phyloP scores from a whole-genome alignment of 2,797 vertebrate genomes.

The Antennarius maculatus region DNA sequence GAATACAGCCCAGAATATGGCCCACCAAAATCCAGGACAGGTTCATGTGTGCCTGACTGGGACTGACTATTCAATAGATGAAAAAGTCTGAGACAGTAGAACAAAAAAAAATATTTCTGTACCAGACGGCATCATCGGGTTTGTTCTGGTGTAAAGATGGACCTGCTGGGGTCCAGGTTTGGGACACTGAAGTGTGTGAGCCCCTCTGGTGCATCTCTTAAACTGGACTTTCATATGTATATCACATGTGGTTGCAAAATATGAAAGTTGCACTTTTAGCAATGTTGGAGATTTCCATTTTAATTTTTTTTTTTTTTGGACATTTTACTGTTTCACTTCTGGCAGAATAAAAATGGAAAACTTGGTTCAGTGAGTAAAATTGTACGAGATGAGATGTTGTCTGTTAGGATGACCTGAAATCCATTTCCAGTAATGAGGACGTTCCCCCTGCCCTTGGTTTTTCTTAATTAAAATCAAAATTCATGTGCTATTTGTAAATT shows the following conservation, averaged over 20 bases:
- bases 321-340: constrained; percentile 40
- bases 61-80: constrained; percentile 30
- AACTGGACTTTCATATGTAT: constrained; percentile 61
- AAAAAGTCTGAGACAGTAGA: constrained; percentile 59
- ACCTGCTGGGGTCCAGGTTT: constrained; percentile 30
- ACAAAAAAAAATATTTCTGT: constrained; percentile 14
- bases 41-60: constrained; percentile 32
- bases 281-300: constrained; percentile 33
- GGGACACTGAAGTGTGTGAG: constrained; percentile 28
- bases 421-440: constrained; percentile 59
- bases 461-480: constrained; percentile 83
- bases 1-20: constrained; percentile 20
- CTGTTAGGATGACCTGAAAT: constrained; percentile 52
- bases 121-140: constrained; percentile 36
- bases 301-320: constrained; percentile 2
- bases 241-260: constrained; percentile 34
- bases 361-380: constrained; percentile 42
- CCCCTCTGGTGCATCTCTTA: constrained; percentile 39
- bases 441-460: constrained; percentile 60
- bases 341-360: constrained; percentile 32
- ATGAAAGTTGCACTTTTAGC: constrained; percentile 51
- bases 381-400: constrained; percentile 59
- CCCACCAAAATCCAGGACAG: constrained; percentile 14
- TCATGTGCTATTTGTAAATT: constrained; percentile 79
- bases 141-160: constrained; percentile 23